A percentile compares a stretch with the other conserved stretches of the same genome.
phyloP scores from a whole-genome alignment of 2,888 invertebrate genomes.

The Diaphora mendica region DNA sequence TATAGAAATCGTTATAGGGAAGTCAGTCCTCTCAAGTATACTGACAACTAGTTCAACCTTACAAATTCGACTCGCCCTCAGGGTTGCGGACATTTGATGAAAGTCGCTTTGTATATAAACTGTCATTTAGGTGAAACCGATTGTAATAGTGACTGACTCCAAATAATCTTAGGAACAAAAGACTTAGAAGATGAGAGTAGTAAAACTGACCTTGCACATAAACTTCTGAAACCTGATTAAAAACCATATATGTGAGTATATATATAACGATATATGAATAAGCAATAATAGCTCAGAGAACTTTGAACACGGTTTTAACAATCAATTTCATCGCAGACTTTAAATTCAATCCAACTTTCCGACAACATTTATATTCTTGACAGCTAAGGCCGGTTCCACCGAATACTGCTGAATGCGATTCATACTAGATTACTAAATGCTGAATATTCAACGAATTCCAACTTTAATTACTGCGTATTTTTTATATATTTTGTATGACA shows the following conservation, averaged over 20 bases:
- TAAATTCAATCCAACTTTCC: not conserved
- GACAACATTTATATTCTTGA: slow-evolving; percentile 3
- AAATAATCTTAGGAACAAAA: too few species aligned
- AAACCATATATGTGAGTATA: not conserved
- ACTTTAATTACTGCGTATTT: not conserved
- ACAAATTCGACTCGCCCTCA: too few species aligned
- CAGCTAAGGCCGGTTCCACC: not conserved
- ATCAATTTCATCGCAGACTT: not conserved
- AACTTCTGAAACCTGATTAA: not conserved
- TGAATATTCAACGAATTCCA: not conserved
- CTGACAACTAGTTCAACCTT: too few species aligned
- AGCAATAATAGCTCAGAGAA: not conserved
- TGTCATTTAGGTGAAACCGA: too few species aligned
- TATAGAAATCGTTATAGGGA: too few species aligned
- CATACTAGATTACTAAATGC: not conserved
- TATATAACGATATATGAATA: not conserved
- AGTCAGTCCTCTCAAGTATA: too few species aligned
- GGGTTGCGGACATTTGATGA: too few species aligned
- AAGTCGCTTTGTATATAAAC: too few species aligned
- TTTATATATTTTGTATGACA: too few species aligned
- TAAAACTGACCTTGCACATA: not conserved
- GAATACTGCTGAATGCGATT: not conserved
- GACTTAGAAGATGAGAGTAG: not conserved
- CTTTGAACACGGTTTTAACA: not conserved
- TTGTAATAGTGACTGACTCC: too few species aligned